phyloP scores from a whole-genome alignment of 2,888 invertebrate genomes.

The Ormyrus nitidulus region DNA sequence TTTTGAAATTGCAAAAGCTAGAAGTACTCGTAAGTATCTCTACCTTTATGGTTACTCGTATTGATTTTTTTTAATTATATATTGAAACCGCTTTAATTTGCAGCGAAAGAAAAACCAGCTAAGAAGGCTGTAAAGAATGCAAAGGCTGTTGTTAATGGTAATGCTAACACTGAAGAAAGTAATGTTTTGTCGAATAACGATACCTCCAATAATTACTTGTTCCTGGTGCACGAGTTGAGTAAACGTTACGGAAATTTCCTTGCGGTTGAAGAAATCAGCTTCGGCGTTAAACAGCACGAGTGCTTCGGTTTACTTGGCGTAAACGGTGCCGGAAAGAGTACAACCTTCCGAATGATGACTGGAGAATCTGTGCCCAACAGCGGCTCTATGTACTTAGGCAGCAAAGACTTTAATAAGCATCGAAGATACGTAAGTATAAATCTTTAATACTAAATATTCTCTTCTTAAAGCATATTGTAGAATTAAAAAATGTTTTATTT shows the following conservation, averaged over 20 bases:
- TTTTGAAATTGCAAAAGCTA: slow-evolving; percentile 49
- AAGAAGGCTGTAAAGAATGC: slow-evolving; percentile 22
- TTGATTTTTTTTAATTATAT: slow-evolving; percentile 18
- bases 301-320: slow-evolving; percentile 90
- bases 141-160: slow-evolving; percentile 36
- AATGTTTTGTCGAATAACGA: slow-evolving; percentile 44
- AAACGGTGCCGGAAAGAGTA: slow-evolving; percentile 92
- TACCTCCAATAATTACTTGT: slow-evolving; percentile 70
- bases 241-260: slow-evolving; percentile 86
- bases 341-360: slow-evolving; percentile 93
- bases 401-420: slow-evolving; percentile 62
- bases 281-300: slow-evolving; percentile 85
- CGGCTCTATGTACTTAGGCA: slow-evolving; percentile 68
- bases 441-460: background rate
- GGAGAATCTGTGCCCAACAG: slow-evolving; percentile 81
- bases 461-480: background rate
- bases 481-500: background rate
- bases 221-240: slow-evolving; percentile 80
- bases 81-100: background rate
- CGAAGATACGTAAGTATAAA: slow-evolving; percentile 62
- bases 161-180: slow-evolving; percentile 45
- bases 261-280: slow-evolving; percentile 87
- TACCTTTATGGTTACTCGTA: background rate
- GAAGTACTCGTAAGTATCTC: slow-evolving; percentile 43
- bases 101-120: slow-evolving; percentile 7